Conservation (phyloP, 2,113 vertebrate genomes). For the Phodopus roborovskii region DNA sequence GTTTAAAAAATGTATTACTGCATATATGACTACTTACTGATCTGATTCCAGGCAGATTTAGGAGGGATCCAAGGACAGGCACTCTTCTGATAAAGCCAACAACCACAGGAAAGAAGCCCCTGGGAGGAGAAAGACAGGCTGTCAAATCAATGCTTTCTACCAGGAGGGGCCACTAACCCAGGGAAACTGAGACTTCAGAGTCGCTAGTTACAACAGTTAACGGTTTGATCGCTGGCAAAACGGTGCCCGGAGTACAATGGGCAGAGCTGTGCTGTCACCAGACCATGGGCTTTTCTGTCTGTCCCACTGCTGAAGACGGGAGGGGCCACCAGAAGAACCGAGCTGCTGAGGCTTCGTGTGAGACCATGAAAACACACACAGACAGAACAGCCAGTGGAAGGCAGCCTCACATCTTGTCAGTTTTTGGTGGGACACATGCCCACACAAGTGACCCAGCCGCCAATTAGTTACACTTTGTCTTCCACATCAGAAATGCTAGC, state of each 20-base stretch:
- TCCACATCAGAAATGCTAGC: neutral
- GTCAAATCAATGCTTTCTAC: neutral
- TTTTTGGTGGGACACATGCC: neutral
- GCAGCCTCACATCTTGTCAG: neutral
- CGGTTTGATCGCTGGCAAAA: neutral
- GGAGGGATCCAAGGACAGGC: constrained; percentile 95
- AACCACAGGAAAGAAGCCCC: constrained; percentile 98
- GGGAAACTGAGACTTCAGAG: neutral
- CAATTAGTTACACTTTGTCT: neutral
- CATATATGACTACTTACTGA: constrained; percentile 89
- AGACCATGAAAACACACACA: neutral
- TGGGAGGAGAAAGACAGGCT: constrained; percentile 68
- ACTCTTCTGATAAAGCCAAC: constrained; percentile 98
- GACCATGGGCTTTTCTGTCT: neutral
- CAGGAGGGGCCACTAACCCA: neutral
- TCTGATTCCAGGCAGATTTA: constrained; percentile 98
- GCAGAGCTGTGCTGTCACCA: neutral
- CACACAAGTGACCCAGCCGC: neutral
- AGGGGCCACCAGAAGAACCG: neutral
- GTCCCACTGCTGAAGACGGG: neutral
- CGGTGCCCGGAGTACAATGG: neutral
- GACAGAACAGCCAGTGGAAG: no score
- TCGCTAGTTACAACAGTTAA: neutral
- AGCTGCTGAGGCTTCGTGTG: neutral
- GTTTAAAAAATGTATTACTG: constrained; percentile 2